A percentile compares a stretch with the other conserved stretches of the same genome.
These are phyloP conservation scores for Eupithecia dodoneata DNA, from an alignment of 2,888 invertebrate genomes.

Conservation along the genomic window DNA sequence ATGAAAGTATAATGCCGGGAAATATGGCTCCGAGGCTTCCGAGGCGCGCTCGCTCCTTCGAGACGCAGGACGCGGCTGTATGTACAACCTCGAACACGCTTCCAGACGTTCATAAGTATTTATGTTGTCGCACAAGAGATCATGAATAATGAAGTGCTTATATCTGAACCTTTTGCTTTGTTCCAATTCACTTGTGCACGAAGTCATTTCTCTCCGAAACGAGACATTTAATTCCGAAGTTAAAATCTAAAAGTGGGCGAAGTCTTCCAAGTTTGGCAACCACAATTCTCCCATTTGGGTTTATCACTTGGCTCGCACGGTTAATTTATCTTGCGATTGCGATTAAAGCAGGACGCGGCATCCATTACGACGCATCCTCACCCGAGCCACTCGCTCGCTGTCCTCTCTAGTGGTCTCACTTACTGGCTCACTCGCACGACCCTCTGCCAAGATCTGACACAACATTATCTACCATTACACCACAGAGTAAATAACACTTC, in stretches of 20 bases:
- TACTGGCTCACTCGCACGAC: not conserved
- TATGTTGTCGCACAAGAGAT: not conserved
- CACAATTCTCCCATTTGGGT: constrained; percentile 3
- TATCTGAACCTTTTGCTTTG: not conserved
- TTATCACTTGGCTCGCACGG: constrained; percentile 11
- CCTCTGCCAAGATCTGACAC: constrained; percentile 28
- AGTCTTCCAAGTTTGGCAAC: constrained; percentile 6
- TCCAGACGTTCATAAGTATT: not conserved
- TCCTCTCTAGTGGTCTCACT: not conserved
- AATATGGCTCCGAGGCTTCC: not conserved
- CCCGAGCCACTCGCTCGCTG: constrained; percentile 18
- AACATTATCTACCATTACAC: constrained; percentile 31
- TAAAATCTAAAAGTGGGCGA: not conserved
- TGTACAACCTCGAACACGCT: not conserved
- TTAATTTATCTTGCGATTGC: constrained; percentile 11
- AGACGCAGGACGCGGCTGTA: not conserved
- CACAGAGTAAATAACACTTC: not conserved
- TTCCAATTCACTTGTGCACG: not conserved
- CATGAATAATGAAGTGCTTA: not conserved
- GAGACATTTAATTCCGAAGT: not conserved
- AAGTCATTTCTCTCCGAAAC: not conserved
- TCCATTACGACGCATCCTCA: constrained; percentile 31
- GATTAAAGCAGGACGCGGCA: constrained; percentile 24
- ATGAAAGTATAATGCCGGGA: not conserved
- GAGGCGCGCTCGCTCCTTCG: not conserved